Percentiles rank a stretch among this genome's conserved stretches.
Evolutionary conservation across 2,888 invertebrate species (phyloP).

Genomic region (Pyrrhosoma nymphula): DNA sequence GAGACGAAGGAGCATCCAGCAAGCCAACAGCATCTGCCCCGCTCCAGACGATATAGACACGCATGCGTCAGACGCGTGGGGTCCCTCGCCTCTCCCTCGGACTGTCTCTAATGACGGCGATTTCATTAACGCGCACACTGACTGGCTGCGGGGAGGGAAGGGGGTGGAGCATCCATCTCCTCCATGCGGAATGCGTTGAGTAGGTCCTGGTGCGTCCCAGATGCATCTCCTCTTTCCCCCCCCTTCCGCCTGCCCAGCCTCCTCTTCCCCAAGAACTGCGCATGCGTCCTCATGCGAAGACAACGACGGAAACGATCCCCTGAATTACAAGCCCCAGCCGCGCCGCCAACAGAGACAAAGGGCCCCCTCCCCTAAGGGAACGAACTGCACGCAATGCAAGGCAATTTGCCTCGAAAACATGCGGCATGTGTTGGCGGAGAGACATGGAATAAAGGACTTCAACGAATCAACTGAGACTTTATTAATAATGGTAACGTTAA

Average conservation of each 20-base stretch:
- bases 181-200: conserved; percentile 7
- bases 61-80: background rate
- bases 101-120: background rate
- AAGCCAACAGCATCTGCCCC: background rate
- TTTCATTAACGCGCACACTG: background rate
- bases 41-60: background rate
- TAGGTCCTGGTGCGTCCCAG: background rate
- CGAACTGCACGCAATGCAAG: too few species aligned
- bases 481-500: too few species aligned
- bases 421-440: too few species aligned
- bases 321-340: too few species aligned
- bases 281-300: background rate
- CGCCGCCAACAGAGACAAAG: too few species aligned
- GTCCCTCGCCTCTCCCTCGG: background rate
- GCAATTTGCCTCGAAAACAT: too few species aligned
- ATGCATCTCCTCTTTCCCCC: background rate
- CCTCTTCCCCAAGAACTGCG: background rate
- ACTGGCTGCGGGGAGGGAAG: background rate
- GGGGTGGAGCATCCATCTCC: background rate
- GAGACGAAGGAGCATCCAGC: background rate
- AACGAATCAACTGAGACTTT: too few species aligned
- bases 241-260: background rate
- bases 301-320: too few species aligned
- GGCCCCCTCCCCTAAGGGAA: too few species aligned
- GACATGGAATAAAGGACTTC: too few species aligned